Base-by-base conservation (phyloP, 2,797 vertebrate species). In the Coreius guichenoti region DNA sequence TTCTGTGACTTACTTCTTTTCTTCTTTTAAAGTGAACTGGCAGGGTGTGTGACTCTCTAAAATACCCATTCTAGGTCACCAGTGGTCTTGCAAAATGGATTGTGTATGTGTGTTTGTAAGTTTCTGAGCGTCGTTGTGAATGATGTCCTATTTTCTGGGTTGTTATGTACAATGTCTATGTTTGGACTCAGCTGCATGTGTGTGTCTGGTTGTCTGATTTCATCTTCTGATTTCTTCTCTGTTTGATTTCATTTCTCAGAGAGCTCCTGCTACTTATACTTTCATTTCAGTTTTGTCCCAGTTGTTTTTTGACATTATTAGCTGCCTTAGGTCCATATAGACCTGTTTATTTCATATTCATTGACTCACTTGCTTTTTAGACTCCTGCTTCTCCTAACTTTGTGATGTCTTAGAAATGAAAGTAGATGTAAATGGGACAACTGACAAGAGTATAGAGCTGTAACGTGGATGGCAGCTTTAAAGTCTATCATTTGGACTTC, bases 151-250 rank as follows among this genome's bases (percentile, higher is more conserved):
- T 77, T 43, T 45, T 39, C n/a, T 63, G n/a, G 36, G 56, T 26
- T 26, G 36, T 77, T 77, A 33, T 31, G 72, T 49, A 69, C 68
- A 49, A 26, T 19, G 3, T 54, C 49, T 76, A n/a, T 76, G 74
- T 56, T 54, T 58, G 31, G 51, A 33, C 19, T 75, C 17, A 2
- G 36, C 36, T 63, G 56, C 76, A 45, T 63, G 76, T 63, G 74
- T 39, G 23, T 78, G 54, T 78, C 56, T 63, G 76, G 8, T 45
- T 78, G 76, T 78, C 76, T 78, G 56, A 78, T 78, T 78, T 78
- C 36, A 45, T 78, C 9, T 26, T 58, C 74, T n/a, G n/a, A n/a
- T n/a, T n/a, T n/a, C n/a, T n/a, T 77, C 21, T 8, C 51, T 17
- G 54, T 77, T 77, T 77, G 33, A 58, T 58, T 58, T 39, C 3